A percentile compares a stretch with the other conserved stretches of the same genome.
Evolutionary conservation across 2,888 invertebrate species (phyloP).

Genomic region (Xanthorhoe spadicearia): DNA sequence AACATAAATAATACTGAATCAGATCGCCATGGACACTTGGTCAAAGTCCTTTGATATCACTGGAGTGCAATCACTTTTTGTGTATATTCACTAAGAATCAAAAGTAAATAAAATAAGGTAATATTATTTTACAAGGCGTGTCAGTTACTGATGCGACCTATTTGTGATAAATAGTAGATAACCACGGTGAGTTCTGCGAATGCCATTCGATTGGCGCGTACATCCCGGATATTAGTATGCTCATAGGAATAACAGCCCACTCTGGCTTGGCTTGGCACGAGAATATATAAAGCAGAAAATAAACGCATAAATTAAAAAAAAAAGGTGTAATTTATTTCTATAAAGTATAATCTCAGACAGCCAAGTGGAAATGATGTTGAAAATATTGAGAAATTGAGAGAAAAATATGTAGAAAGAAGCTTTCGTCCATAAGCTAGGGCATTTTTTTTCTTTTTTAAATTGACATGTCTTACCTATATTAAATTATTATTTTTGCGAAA

Average conservation of each 20-base stretch:
- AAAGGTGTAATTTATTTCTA: no score
- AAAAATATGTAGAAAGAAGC: no score
- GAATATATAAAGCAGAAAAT: conserved; percentile 21
- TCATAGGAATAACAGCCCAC: conserved; percentile 12
- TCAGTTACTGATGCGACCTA: conserved; percentile 53
- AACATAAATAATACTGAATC: background rate
- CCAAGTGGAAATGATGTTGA: no score
- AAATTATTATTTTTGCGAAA: no score
- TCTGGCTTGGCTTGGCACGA: background rate
- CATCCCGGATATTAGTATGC: conserved; percentile 59
- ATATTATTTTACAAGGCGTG: conserved; percentile 42
- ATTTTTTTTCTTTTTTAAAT: no score
- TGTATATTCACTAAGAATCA: background rate
- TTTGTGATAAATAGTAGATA: conserved; percentile 68
- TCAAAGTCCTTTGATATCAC: no score
- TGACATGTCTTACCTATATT: no score
- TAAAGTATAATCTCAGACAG: no score
- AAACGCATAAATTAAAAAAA: background rate
- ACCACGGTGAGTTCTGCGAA: conserved; percentile 64
- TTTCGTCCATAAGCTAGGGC: no score
- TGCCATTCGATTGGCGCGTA: conserved; percentile 58
- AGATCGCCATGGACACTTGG: no score
- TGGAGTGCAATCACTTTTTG: no score
- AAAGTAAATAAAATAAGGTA: background rate
- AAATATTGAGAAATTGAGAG: no score